Conservation (phyloP, 2,113 vertebrate species). For the Scortum barcoo region DNA sequence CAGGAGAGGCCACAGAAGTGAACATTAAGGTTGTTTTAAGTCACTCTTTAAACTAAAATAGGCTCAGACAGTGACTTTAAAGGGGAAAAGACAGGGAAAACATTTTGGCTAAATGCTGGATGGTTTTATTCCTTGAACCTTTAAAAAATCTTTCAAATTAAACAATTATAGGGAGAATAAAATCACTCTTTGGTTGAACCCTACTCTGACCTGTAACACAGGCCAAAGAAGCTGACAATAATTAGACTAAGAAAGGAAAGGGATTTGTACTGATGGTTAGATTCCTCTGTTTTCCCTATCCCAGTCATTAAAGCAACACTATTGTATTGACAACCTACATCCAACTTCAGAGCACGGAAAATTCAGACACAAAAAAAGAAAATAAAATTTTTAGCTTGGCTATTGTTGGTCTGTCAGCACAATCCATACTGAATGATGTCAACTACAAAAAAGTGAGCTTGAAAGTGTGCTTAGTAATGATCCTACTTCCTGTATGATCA, state of each 20-base stretch:
- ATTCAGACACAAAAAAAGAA: not conserved
- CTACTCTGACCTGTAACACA: not conserved
- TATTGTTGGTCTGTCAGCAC: not conserved
- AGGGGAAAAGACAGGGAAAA: not conserved
- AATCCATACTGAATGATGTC: not conserved
- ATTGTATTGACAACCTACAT: not conserved
- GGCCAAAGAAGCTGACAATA: not conserved
- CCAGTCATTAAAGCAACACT: not conserved
- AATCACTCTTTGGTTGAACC: not conserved
- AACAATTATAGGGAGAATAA: not conserved
- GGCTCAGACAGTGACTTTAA: not conserved
- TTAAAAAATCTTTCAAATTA: not conserved
- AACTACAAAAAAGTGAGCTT: too few species aligned
- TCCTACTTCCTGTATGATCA: too few species aligned
- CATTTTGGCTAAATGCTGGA: not conserved
- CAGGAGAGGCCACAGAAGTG: not conserved
- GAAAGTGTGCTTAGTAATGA: too few species aligned
- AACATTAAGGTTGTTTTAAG: conserved; percentile 25
- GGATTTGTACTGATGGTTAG: not conserved
- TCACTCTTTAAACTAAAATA: not conserved
- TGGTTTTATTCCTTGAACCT: not conserved
- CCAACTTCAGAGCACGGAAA: not conserved
- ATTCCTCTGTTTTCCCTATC: not conserved
- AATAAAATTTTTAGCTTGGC: not conserved
- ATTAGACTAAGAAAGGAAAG: not conserved